phyloP scores from a whole-genome alignment of 2,113 vertebrate genomes.

The Argyrosomus japonicus region DNA sequence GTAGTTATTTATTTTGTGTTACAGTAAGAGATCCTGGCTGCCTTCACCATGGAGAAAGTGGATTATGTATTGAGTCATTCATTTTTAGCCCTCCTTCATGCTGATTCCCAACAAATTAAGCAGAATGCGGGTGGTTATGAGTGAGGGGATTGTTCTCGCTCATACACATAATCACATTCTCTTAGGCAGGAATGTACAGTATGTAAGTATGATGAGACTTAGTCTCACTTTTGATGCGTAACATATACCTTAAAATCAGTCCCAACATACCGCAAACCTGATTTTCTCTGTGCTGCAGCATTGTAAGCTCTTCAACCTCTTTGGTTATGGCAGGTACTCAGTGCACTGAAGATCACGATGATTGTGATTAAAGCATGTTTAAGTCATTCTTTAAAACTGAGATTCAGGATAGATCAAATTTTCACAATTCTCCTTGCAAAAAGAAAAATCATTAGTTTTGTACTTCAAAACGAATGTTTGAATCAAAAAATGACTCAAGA shows the following conservation, averaged over 20 bases:
- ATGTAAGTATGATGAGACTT: slow-evolving; percentile 2
- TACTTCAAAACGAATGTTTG: neutral
- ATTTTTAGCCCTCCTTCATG: slow-evolving; percentile 41
- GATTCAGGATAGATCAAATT: neutral
- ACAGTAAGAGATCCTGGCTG: slow-evolving; percentile 38
- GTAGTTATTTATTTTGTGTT: slow-evolving; percentile 48
- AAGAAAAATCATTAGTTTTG: neutral
- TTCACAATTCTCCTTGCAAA: neutral
- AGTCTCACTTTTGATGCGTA: neutral
- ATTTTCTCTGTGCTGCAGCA: neutral
- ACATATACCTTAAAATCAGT: slow-evolving; percentile 5
- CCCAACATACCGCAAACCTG: neutral
- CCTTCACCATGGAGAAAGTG: slow-evolving; percentile 45
- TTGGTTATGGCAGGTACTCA: neutral
- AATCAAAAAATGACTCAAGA: neutral
- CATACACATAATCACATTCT: neutral
- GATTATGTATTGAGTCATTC: slow-evolving; percentile 60
- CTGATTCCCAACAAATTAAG: slow-evolving; percentile 49
- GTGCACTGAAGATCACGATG: neutral
- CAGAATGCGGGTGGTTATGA: slow-evolving; percentile 3
- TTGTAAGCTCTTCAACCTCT: neutral
- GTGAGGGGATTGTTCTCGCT: neutral
- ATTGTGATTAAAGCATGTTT: neutral
- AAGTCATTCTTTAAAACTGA: neutral
- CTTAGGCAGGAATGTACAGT: neutral